Evolutionary conservation across 2,113 vertebrate species (phyloP).

Genomic region (Chauna torquata): DNA sequence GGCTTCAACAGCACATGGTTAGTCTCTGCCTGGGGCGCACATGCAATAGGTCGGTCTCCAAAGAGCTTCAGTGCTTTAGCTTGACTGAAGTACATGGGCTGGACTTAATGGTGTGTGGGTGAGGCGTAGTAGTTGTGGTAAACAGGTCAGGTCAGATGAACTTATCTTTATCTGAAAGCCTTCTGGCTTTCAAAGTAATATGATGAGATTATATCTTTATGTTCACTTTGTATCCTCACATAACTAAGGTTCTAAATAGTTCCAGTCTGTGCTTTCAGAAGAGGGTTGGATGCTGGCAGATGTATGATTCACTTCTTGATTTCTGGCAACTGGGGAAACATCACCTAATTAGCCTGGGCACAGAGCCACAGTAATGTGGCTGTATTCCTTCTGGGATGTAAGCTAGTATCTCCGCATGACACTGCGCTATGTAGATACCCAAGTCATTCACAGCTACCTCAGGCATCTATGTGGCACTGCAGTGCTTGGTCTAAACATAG

Average conservation of each 20-base stretch:
- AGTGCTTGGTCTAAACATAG: background rate
- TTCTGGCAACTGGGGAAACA: conserved; percentile 22
- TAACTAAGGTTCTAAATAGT: background rate
- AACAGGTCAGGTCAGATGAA: background rate
- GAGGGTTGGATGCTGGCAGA: background rate
- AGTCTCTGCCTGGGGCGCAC: background rate
- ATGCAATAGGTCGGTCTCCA: background rate
- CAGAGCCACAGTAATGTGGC: background rate
- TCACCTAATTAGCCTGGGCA: conserved; percentile 39
- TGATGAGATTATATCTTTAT: background rate
- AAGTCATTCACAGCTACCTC: background rate
- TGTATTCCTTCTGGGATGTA: background rate
- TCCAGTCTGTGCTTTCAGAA: background rate
- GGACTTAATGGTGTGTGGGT: background rate
- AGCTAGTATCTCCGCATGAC: background rate
- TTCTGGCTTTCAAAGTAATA: background rate
- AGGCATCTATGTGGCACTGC: background rate
- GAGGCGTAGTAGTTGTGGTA: background rate
- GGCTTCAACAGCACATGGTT: background rate
- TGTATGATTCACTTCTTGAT: conserved; percentile 19
- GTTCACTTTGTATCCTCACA: background rate
- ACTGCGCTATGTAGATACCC: background rate
- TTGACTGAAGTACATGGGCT: background rate
- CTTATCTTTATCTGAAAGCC: background rate
- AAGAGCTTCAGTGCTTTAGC: background rate